Evolutionary conservation across 2,797 vertebrate genomes (phyloP), one percentile per base, ranked within the genome.

Genomic region (Cyclopterus lumpus): DNA sequence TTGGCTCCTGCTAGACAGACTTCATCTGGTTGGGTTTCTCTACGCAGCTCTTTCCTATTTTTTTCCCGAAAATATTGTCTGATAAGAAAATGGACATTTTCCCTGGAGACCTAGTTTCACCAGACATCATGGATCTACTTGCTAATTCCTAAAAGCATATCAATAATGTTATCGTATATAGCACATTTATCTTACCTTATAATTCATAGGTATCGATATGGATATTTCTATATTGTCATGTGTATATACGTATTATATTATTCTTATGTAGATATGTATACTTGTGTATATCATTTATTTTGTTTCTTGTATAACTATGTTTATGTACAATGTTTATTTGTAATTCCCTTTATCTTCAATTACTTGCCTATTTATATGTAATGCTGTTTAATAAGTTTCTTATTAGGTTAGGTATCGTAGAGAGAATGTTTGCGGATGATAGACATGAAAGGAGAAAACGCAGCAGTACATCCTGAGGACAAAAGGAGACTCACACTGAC

Each of bases 161-260:
- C 67, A 87, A 76, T 75, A 79, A 88, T 80, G 72, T 28, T 81
- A 77, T 70, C 3, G 1, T 34, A n/a, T n/a, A n/a, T 36, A 70
- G 44, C 54, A 71, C 60, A 71, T 83, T 67, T 69, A 79, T 71
- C 60, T 81, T 67, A 30, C 34, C 7, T 4, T 49, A n/a, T 20
- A 49, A 32, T 34, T 61, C 10, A 79, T 48, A 48, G 3, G 11
- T 32, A 26, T n/a, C 15, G 12, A 14, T 40, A 40, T 63, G 40
- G 9, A 63, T 46, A 30, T 61, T 40, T 61, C 22, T 38, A 1
- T 16, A 26, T 61, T 60, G 12, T 15, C 9, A 15, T 24, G 12
- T 60, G 8, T 12, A 26, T 14, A 26, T 14, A 28, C 24, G 28
- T 14, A 54, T 32, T 16, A 54, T 16, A 28, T 54, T 36, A 5